Evolutionary conservation across 2,888 invertebrate genomes (phyloP).

Genomic region (Agriopis aurantiaria): DNA sequence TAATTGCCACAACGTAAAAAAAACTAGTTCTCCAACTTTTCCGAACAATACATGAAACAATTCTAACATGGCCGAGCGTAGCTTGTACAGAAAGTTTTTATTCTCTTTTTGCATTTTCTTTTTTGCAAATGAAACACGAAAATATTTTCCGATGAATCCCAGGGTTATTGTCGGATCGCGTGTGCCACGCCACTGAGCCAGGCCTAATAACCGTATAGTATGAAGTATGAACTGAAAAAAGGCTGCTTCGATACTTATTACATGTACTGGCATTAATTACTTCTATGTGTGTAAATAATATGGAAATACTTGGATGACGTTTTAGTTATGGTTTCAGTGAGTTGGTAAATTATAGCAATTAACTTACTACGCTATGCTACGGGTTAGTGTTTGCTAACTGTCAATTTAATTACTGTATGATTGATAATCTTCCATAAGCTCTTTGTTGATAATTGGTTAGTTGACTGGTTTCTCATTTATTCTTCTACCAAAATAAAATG

Average conservation of each 20-base stretch:
- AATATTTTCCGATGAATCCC: slow-evolving; percentile 28
- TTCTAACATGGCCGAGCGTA: slow-evolving; percentile 34
- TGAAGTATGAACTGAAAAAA: slow-evolving; percentile 44
- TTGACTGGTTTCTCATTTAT: too few relatives aligned
- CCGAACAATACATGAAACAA: slow-evolving; percentile 33
- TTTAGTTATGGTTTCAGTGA: too few relatives aligned
- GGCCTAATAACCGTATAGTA: slow-evolving; percentile 51
- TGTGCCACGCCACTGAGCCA: slow-evolving; percentile 52
- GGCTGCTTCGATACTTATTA: slow-evolving; percentile 32
- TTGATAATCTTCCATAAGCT: too few relatives aligned
- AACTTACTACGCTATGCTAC: neutral
- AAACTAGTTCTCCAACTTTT: slow-evolving; percentile 30
- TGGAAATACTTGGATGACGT: neutral
- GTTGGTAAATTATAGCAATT: neutral
- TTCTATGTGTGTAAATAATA: neutral
- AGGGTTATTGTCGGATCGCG: slow-evolving; percentile 60
- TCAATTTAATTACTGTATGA: too few relatives aligned
- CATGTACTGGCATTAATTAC: slow-evolving; percentile 21
- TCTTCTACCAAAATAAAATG: too few relatives aligned
- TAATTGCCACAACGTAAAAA: neutral
- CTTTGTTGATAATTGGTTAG: too few relatives aligned
- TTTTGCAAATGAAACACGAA: slow-evolving; percentile 47
- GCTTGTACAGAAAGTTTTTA: slow-evolving; percentile 42
- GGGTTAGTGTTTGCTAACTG: too few relatives aligned
- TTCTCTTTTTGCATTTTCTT: slow-evolving; percentile 33